These are phyloP conservation scores for Sphaeridia pumilis DNA, from an alignment of 2,888 invertebrate species.

Conservation along the genomic window DNA sequence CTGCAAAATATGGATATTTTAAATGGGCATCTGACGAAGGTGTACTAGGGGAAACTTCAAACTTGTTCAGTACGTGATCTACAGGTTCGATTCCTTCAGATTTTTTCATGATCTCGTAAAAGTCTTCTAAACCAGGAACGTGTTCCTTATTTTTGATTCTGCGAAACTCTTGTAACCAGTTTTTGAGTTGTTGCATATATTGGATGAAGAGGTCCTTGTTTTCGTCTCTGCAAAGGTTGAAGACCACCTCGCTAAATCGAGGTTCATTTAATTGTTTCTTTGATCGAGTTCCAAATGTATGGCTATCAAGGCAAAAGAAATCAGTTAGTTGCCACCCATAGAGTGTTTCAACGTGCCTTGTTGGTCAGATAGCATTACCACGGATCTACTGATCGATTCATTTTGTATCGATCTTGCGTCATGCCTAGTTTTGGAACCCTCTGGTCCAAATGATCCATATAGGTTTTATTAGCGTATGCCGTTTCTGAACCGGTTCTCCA, in stretches of 20 bases:
- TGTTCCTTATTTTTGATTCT: slow-evolving; percentile 23
- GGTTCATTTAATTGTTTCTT: too few relatives aligned
- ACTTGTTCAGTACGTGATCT: too few relatives aligned
- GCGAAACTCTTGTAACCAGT: slow-evolving; percentile 26
- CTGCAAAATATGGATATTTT: too few relatives aligned
- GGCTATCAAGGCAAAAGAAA: too few relatives aligned
- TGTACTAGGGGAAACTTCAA: too few relatives aligned
- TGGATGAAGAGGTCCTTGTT: slow-evolving; percentile 21
- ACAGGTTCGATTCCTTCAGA: too few relatives aligned
- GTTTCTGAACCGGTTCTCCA: slow-evolving; percentile 31
- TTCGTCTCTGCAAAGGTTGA: slow-evolving; percentile 30
- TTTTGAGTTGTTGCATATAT: slow-evolving; percentile 29
- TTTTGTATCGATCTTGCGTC: slow-evolving; percentile 23
- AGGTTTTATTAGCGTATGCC: slow-evolving; percentile 26
- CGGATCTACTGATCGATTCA: slow-evolving; percentile 8
- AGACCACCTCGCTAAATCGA: slow-evolving; percentile 28
- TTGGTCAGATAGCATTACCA: too few relatives aligned
- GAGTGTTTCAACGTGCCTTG: too few relatives aligned
- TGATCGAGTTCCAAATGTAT: too few relatives aligned
- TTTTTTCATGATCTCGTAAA: too few relatives aligned
- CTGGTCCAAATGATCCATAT: slow-evolving; percentile 32
- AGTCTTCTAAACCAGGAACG: slow-evolving; percentile 26
- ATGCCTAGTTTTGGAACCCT: slow-evolving; percentile 28
- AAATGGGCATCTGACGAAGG: too few relatives aligned
- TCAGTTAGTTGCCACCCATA: too few relatives aligned